Base-by-base conservation (phyloP, 1,140 invertebrate genomes). In the Zaprionus gabonicus region DNA sequence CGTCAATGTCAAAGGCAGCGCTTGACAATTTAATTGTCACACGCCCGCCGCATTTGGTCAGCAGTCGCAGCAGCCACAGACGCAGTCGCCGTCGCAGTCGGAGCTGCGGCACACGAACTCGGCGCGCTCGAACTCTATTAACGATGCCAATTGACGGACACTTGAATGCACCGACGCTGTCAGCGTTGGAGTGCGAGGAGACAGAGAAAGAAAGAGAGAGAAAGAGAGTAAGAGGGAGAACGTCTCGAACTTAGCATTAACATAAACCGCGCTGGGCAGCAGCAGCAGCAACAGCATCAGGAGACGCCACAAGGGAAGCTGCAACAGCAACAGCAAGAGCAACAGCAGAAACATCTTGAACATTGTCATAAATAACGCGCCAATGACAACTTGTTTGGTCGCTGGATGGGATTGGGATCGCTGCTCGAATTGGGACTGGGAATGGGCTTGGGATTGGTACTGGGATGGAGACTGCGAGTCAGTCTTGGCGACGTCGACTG, bases 291-390 rank as follows among this genome's bases (percentile, higher is more conserved):
- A 20, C 38, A 44, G 64, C 74, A 57, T 34, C 57, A 31, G 41
- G 13, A 70, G 72, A 76, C 46, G 80, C 51, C 49, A 68, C 58
- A 41, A 74, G 62, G 36, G 46, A 17, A 17, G n/a, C 27, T 15
- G 60, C 59, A 66, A 51, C 41, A 41, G 60, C 59, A 66, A 51
- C 41, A 41, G 53, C 25, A 65, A 49, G 31, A 41, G 55, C 31
- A 38, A 20, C 38, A 44, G 46, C 80, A 80, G 80, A 74, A 88
- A 86, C 84, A 88, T 87, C 84, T 80, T 76, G 82, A 90, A 91
- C 86, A 91, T 85, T 90, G 86, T 90, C 85, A 90, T 90, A 90
- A 90, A 90, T 90, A 90, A 90, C 85, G 82, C 79, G 85, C 80
- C 85, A 90, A 82, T 85, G 85, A 90, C 84, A 87, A 87, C 84